Base-by-base conservation (phyloP, 2,797 vertebrate species). In the Gouania willdenowi region DNA sequence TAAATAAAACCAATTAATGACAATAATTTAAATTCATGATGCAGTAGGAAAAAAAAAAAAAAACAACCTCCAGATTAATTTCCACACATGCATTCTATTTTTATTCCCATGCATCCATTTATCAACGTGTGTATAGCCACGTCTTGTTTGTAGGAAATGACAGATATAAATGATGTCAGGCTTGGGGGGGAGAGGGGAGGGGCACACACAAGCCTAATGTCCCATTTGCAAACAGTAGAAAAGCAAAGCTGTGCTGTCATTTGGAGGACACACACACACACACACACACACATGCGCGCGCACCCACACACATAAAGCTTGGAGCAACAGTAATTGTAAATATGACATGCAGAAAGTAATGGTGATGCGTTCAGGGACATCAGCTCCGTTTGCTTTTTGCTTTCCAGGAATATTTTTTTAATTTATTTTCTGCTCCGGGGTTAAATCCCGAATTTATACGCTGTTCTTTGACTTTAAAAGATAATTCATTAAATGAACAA, bases 131-230 rank as follows among this genome's bases (percentile, higher is more conserved):
- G 68, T 71, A 55, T 59, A 68, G 55, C 61, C 74, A 74, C 62
- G 79, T 80, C 79, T 81, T 81, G 80, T 87, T 88, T 86, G 82
- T 83, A 82, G 77, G 77, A 58, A 77, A 79, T 89, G 88, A 87
- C 86, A 86, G 80, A 84, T 88, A 88, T 87, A 86, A 89, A 88
- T 86, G 80, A 88, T 89, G 82, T 83, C 79, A 84, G 77, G 68
- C 81, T 79, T 60, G 37, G 63, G 73, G 75, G 75, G 77, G 77
- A 73, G 70, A 76, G 75, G 77, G 80, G 70, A 56, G 30, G 65
- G 73, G 59, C 47, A 77, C 76, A 84, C 75, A 84, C 80, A 81
- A 82, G 77, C 79, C 78, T 84, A 82, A 79, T 82, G 77, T 82
- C 75, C 78, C 79, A 77, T 87, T 88, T 84, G 81, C 81, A 77